Evolutionary conservation across 92 coral and sea anemone species (phyloP).

Genomic region (Parazoanthus atlanticus): DNA sequence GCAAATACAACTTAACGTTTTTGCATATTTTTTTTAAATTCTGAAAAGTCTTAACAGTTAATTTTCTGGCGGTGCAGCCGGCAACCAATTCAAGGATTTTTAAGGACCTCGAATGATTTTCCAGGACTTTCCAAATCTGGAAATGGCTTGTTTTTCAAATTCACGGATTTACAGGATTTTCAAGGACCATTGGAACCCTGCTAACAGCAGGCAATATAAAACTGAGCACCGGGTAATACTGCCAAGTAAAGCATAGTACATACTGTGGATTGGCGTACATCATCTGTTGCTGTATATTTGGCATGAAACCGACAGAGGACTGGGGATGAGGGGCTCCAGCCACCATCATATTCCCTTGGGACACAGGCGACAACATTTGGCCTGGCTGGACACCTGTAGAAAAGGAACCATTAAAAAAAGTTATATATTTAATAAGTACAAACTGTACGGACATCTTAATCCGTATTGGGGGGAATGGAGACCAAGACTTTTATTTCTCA

Average conservation of each 20-base stretch:
- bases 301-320: constrained; percentile 38
- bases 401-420: background rate
- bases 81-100: too few relatives aligned
- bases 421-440: background rate
- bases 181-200: background rate
- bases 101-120: too few relatives aligned
- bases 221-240: background rate
- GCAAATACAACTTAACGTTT: too few relatives aligned
- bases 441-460: too few relatives aligned
- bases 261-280: constrained; percentile 40
- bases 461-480: too few relatives aligned
- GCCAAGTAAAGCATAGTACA: background rate
- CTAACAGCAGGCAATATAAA: background rate
- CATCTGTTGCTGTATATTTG: constrained; percentile 40
- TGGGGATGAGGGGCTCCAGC: constrained; percentile 34
- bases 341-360: constrained; percentile 43
- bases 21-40: too few relatives aligned
- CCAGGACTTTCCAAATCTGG: background rate
- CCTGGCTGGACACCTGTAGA: constrained; percentile 39
- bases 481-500: too few relatives aligned
- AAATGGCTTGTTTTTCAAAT: background rate
- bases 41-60: too few relatives aligned
- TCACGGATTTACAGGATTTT: background rate
- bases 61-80: too few relatives aligned
- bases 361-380: constrained; percentile 22